These are phyloP conservation scores for Xiphorhynchus erythropygius DNA, from an alignment of 2,797 vertebrate species.

Conservation along the genomic window DNA sequence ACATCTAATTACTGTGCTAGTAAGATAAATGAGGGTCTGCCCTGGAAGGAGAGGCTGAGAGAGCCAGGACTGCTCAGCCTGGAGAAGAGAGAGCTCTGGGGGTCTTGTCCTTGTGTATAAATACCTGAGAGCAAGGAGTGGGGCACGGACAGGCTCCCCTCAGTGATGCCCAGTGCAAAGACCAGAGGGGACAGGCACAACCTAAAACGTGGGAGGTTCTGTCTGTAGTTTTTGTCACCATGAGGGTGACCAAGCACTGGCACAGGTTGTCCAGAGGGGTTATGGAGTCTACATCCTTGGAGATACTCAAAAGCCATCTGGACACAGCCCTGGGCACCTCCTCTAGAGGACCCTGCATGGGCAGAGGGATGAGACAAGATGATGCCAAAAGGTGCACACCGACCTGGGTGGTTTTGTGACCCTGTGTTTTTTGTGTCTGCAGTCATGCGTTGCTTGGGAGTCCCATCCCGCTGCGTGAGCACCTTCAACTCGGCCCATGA, in stretches of 20 bases:
- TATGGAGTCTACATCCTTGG: not conserved
- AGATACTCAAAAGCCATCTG: not conserved
- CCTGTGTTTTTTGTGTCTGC: not conserved
- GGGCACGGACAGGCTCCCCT: not conserved
- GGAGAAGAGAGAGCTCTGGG: not conserved
- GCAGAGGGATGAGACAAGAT: not conserved
- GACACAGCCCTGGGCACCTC: not conserved
- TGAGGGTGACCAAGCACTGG: not conserved
- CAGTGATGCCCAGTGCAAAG: not conserved
- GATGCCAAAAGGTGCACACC: no score
- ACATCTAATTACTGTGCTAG: not conserved
- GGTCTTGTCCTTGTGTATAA: not conserved
- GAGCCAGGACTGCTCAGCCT: not conserved
- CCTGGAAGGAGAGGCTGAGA: not conserved
- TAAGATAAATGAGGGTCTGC: not conserved
- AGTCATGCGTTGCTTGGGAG: slow-evolving; percentile 74
- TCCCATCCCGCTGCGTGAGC: slow-evolving; percentile 61
- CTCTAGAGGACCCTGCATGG: not conserved
- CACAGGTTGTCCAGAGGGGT: not conserved
- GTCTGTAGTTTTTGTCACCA: not conserved
- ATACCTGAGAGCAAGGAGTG: not conserved
- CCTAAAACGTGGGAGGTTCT: not conserved
- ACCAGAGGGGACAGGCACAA: not conserved
- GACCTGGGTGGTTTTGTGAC: not conserved
- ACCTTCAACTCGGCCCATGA: slow-evolving; percentile 69